Percentiles rank a stretch among this genome's conserved stretches.
Evolutionary conservation across 2,113 vertebrate genomes (phyloP).

Genomic region (Uropsilus gracilis): DNA sequence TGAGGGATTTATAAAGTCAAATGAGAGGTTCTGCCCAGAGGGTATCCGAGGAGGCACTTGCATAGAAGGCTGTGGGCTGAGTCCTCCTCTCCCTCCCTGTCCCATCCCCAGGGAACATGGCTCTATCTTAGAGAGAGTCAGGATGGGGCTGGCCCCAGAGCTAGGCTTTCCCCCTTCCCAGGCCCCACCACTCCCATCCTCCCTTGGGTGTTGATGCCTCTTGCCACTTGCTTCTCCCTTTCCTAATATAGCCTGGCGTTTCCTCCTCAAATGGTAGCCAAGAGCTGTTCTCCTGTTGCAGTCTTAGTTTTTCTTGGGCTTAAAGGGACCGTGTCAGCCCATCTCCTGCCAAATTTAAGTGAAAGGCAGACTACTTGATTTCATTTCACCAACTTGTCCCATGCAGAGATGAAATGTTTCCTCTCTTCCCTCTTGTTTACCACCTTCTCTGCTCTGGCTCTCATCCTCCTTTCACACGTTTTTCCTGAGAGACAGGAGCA

Average conservation of each 20-base stretch:
- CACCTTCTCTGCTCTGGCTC: neutral
- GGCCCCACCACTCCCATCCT: conserved; percentile 37
- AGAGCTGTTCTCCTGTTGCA: conserved; percentile 3
- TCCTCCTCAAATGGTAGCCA: conserved; percentile 57
- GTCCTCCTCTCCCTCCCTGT: neutral
- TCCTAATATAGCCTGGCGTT: conserved; percentile 74
- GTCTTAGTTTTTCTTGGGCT: conserved; percentile 56
- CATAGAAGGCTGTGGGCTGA: neutral
- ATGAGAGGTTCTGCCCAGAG: neutral
- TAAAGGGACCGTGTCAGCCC: conserved; percentile 57
- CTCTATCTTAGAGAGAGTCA: conserved; percentile 45
- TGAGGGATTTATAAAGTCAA: neutral
- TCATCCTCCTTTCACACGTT: neutral
- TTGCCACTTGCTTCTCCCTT: conserved; percentile 53
- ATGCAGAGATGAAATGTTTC: neutral
- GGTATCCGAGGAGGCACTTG: neutral
- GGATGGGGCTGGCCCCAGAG: neutral
- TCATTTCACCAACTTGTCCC: neutral
- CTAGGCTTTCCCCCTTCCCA: conserved; percentile 44
- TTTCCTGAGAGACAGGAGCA: neutral
- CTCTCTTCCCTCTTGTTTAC: neutral
- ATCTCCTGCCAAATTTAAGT: conserved; percentile 21
- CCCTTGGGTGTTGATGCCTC: conserved; percentile 61
- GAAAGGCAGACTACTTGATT: neutral
- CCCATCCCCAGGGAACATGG: neutral